Evolutionary conservation across 1,140 invertebrate species (phyloP), one percentile per base, ranked within the genome.

Genomic region (Atta colombica): DNA sequence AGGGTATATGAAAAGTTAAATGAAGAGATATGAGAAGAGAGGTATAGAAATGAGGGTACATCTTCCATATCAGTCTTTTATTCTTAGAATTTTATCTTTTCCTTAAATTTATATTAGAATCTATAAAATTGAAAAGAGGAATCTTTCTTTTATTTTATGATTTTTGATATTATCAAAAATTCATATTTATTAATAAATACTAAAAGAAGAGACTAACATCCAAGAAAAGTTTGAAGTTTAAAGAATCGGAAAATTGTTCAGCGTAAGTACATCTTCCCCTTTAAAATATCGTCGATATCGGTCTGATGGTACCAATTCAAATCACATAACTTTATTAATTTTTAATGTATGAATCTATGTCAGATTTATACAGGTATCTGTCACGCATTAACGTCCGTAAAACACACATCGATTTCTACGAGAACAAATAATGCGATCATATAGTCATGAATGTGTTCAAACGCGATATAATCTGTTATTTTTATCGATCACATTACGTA

Each of bases 331-430:
- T 63, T 71, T 91, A 90, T 91, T 90, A 86, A 90, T 91, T 90
- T 90, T 90, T 90, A 90, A 90, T 90, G 86, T 66, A 69, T 74
- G 66, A 66, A 39, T 45, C 71, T 88, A 81, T 90, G 60, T 86
- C 86, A 90, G 88, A 81, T 90, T 90, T 60, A 77, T 45, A 68
- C 10, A 72, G 86, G 55, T 90, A 90, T 60, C 89, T 86, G 75
- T 90, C 89, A 68, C 65, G 88, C 85, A 69, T 72, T 77, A 90
- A 66, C 80, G 28, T 14, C 63, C 77, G 53, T 84, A 63, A n/a
- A 58, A 55, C 28, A 65, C n/a, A 14, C 35, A 14, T 31, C 25
- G 55, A 84, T 84, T 84, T 63, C 39, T 45, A 45, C 6, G 39
- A 75, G 25, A 28, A 49, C 39, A 82, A 82, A 82, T 49, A 82